Base-by-base conservation (phyloP, 64 coral and sea anemone species). In the Trachythela sp. region DNA sequence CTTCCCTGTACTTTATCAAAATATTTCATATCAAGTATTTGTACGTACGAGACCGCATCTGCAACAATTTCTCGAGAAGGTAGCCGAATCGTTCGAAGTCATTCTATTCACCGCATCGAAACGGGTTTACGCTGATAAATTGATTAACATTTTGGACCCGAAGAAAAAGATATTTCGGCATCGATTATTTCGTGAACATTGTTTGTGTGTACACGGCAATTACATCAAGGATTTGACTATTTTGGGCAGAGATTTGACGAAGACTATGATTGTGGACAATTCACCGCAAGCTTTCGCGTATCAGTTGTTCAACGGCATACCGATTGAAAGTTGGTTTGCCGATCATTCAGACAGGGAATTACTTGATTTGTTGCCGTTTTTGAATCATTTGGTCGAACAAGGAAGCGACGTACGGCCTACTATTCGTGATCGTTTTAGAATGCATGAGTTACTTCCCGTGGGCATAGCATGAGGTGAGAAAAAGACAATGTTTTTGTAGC, bases 301-400 rank as follows among this genome's bases (percentile, higher is more conserved):
- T 80, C 96, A 99, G 8, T 90, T 99, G 85, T 99, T 94, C 58
- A 99, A 99, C 89, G 96, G 96, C 8, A 99, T 99, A 85, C 96
- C 96, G 30, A 99, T 99, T 92, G 96, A 99, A 93, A 99, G 96
- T 37, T 99, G 96, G 96, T 99, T 99, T 92, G 93, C 94, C 50
- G 96, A 99, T 87, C 89, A 92, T 50, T 80, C 88, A 30, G 96
- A 99, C 89, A 86, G 93, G 18, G 96, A 99, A 67, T 56, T 99
- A 9, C 48, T 99, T 4, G 96, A 99, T 87, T 83, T 99, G 18
- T 84, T 99, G 48, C 96, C 96, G 5, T 99, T 99, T 59, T 85
- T 99, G 13, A 94, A 99, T 54, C 89, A 93, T 88, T 87, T 99
- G 51, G 94, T 91, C 35, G 70, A 88, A 15, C 93, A 94, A 14